Base-by-base conservation (phyloP, 2,888 invertebrate species). In the Amiota mariae region DNA sequence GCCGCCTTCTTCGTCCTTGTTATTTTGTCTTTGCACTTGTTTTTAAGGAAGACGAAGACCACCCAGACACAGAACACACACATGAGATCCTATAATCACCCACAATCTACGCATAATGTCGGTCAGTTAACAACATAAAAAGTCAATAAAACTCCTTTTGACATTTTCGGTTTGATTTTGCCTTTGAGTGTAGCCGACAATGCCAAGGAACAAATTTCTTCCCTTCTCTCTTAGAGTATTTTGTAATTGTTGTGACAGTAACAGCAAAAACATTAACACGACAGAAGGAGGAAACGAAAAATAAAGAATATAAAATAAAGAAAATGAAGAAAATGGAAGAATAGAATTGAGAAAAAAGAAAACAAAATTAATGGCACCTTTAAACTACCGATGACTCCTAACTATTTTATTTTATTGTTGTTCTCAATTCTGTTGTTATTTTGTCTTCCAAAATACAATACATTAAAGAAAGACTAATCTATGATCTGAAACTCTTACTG, bases 41-140 rank as follows among this genome's bases (percentile, higher is more conserved):
- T 77, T 36, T 20, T 15, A 48, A 20, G 49, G 36, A 36, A 36
- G 36, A 36, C 8, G 36, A n/a, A 70, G 80, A 84, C 85, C 82
- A 82, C 82, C 81, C 82, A 82, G 70, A 73, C 18, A 57, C 73
- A 61, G 64, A 84, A 82, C 70, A 73, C 18, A 57, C 73, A 61
- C 59, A 70, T 75, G 76, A 68, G 76, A 36, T 76, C 77, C 20
- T 46, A 81, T 85, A 84, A 84, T 84, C 85, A 82, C 78, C 82
- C 85, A 84, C 84, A 84, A 84, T 82, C 84, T 82, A 80, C 85
- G 85, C 81, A 84, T 85, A 81, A 85, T 81, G 82, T 84, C 85
- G 84, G 84, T 84, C 84, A 84, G 85, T 84, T 84, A 85, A 85
- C 82, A 82, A 77, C 85, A 85, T 84, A 85, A 85, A 80, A 85